Evolutionary conservation across 1,140 invertebrate species (phyloP), one percentile per base, ranked within the genome.

Genomic region (Goniozus legneri): DNA sequence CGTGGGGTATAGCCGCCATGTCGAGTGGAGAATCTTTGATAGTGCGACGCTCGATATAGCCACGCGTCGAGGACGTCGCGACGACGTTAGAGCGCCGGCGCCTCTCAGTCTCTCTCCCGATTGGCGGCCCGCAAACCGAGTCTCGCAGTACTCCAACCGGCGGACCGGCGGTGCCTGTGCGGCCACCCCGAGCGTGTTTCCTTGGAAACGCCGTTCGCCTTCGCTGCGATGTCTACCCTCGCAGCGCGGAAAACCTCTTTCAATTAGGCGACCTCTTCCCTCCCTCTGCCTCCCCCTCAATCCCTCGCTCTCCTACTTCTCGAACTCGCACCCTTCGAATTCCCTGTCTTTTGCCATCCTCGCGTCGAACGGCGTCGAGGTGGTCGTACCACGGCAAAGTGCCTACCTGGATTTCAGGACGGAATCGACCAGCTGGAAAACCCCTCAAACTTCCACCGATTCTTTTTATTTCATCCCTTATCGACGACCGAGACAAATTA

Each of bases 181-280:
- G 50, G 51, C 13, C 36, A 62, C 51, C 52, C 53, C 50, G 41
- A 44, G 47, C 53, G 49, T 56, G 71, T 74, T 69, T 64, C 71
- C 73, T 64, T 70, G 73, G 71, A 68, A 73, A 75, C 69, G 64
- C 56, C n/a, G n/a, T 60, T 60, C 64, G 63, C n/a, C n/a, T 64
- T 62, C 66, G 55, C 56, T 53, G 56, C 57, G 52, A 58, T 65
- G 60, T 67, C 60, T 56, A 62, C 56, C 62, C 60, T 64, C 43
- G 12, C 18, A 6, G n/a, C 8, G 24, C 20, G 34, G 53, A 55
- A 58, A 61, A 60, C 60, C 60, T 66, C 57, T 67, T 69, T 69
- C 67, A 69, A 69, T 69, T 69, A 64, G 52, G 60, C 53, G 10
- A 4, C 48, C 47, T 56, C 46, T 54, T 41, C 53, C 44, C 48